phyloP scores from a whole-genome alignment of 2,113 vertebrate genomes.

The Lontra canadensis region DNA sequence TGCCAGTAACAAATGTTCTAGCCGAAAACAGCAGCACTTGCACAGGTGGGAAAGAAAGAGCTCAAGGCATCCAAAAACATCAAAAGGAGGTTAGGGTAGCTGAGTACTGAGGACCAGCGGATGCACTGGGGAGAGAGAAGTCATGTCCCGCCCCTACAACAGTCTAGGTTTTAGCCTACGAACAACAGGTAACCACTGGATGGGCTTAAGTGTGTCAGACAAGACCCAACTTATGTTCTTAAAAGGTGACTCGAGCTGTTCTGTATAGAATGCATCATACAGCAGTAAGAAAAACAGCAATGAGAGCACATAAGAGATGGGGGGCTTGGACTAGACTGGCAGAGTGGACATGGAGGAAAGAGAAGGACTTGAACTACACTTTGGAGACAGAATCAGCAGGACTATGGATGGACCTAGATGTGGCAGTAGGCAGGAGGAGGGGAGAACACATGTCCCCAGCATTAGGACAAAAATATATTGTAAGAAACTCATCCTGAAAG shows the following conservation, averaged over 20 bases:
- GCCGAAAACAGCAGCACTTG: not conserved
- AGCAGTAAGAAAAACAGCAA: not conserved
- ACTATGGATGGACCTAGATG: not conserved
- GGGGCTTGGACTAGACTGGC: rapidly evolving
- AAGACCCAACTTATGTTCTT: not conserved
- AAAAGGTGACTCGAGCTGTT: not conserved
- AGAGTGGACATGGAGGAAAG: no score
- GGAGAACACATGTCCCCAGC: not conserved
- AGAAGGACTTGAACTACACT: not conserved
- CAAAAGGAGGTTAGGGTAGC: not conserved
- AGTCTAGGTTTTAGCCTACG: not conserved
- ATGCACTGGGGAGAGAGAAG: not conserved
- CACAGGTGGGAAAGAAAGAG: not conserved
- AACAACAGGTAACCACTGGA: not conserved
- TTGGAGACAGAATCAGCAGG: not conserved
- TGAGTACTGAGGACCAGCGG: rapidly evolving
- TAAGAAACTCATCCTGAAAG: not conserved
- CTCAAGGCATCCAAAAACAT: not conserved
- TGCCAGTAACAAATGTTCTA: not conserved
- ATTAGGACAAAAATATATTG: not conserved
- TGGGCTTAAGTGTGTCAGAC: no score
- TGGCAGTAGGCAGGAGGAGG: rapidly evolving
- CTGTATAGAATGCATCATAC: not conserved
- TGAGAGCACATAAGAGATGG: not conserved
- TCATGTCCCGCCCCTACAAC: rapidly evolving